Evolutionary conservation across 2,888 invertebrate genomes (phyloP).

Genomic region (Drosophila neoperkinsi): DNA sequence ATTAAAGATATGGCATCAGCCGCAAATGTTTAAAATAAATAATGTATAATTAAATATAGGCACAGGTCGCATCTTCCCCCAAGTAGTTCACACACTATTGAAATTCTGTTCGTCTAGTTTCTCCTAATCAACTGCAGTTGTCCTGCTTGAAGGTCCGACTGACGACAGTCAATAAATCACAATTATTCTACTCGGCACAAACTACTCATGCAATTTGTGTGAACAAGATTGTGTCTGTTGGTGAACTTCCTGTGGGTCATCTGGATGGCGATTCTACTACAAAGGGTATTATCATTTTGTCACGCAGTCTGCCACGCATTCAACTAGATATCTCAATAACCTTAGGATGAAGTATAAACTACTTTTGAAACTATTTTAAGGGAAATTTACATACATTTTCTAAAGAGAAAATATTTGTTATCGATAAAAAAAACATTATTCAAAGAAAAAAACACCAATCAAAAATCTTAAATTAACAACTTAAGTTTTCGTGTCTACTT

Average conservation of each 20-base stretch:
- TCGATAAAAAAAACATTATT: no score
- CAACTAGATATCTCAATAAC: neutral
- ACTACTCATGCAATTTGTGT: slow-evolving; percentile 18
- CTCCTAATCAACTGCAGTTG: slow-evolving; percentile 1
- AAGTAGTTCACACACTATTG: neutral
- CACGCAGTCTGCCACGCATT: neutral
- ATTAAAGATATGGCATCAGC: slow-evolving; percentile 20
- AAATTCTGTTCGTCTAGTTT: neutral
- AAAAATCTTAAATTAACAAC: no score
- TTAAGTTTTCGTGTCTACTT: neutral
- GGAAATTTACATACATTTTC: neutral
- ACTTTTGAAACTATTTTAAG: neutral
- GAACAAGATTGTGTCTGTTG: slow-evolving; percentile 4
- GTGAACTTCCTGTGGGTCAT: slow-evolving; percentile 23
- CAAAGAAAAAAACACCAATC: no score
- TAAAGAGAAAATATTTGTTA: neutral
- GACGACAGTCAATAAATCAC: slow-evolving; percentile 17
- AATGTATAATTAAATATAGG: neutral
- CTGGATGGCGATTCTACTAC: neutral
- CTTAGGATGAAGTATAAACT: neutral
- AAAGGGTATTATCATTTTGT: neutral
- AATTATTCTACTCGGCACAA: neutral
- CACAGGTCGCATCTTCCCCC: neutral
- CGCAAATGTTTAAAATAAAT: neutral
- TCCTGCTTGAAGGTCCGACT: neutral